Evolutionary conservation across 2,113 vertebrate species (phyloP).

Genomic region (Sphyrna mokarran): DNA sequence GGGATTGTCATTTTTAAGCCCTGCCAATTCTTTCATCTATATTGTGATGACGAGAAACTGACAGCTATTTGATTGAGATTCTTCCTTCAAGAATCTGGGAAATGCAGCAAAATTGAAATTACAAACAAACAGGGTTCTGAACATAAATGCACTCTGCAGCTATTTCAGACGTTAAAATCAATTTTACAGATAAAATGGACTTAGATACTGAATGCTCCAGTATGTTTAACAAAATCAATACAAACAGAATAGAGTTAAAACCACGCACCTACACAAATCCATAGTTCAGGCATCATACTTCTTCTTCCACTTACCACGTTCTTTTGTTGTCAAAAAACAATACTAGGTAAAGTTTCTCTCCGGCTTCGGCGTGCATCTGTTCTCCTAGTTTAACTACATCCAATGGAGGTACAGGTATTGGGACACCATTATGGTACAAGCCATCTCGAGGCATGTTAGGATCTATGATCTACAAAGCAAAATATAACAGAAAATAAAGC

Average conservation of each 20-base stretch:
- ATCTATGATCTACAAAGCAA: conserved; percentile 76
- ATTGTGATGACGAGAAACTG: neutral
- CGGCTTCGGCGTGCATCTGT: conserved; percentile 78
- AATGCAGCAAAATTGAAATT: neutral
- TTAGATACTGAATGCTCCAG: neutral
- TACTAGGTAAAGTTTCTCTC: conserved; percentile 87
- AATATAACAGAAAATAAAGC: neutral
- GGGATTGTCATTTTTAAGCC: neutral
- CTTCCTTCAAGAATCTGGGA: neutral
- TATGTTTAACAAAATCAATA: neutral
- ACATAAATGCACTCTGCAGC: neutral
- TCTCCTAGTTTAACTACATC: conserved; percentile 85
- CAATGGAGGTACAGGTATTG: conserved; percentile 89
- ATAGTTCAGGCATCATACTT: neutral
- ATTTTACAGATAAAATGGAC: neutral
- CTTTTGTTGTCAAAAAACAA: conserved; percentile 99
- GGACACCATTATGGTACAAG: conserved; percentile 89
- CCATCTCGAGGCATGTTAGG: conserved; percentile 93
- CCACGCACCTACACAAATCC: neutral
- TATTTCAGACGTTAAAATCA: neutral
- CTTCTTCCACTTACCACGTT: conserved; percentile 74
- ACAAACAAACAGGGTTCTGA: neutral
- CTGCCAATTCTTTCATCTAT: neutral
- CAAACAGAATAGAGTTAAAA: neutral
- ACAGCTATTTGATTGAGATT: neutral